These are phyloP conservation scores for Drosophila meridionalis DNA, from an alignment of 2,888 invertebrate species.

Conservation along the genomic window DNA sequence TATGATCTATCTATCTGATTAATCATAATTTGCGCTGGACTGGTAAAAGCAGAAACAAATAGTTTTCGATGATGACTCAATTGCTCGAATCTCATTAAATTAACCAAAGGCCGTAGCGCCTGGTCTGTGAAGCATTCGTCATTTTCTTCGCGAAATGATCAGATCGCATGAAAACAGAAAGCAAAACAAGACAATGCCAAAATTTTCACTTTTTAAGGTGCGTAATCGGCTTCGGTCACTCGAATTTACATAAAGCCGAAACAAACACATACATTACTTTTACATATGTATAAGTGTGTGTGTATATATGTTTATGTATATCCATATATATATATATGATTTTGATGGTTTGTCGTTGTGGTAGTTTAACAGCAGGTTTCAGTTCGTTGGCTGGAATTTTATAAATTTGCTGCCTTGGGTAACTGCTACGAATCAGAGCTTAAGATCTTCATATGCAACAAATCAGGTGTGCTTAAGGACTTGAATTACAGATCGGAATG, in stretches of 20 bases:
- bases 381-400: slow-evolving; percentile 25
- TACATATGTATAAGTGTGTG: not conserved
- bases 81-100: not conserved
- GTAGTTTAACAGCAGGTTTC: slow-evolving; percentile 47
- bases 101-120: not conserved
- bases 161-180: slow-evolving; percentile 45
- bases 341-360: slow-evolving; percentile 37
- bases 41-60: not conserved
- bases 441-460: not conserved
- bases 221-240: slow-evolving; percentile 69
- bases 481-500: slow-evolving; percentile 50
- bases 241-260: slow-evolving; percentile 48
- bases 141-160: slow-evolving; percentile 25
- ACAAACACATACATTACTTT: not conserved
- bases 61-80: slow-evolving; percentile 5
- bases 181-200: slow-evolving; percentile 57
- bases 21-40: no score
- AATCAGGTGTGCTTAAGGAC: not conserved
- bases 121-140: not conserved
- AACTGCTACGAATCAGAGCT: slow-evolving; percentile 31
- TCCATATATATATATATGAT: slow-evolving; percentile 24
- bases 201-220: slow-evolving; percentile 82
- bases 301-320: not conserved
- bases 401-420: slow-evolving; percentile 25
- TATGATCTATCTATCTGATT: no score